Evolutionary conservation across 2,888 invertebrate genomes (phyloP), one percentile per base, ranked within the genome.

Genomic region (Drosophila atripex): DNA sequence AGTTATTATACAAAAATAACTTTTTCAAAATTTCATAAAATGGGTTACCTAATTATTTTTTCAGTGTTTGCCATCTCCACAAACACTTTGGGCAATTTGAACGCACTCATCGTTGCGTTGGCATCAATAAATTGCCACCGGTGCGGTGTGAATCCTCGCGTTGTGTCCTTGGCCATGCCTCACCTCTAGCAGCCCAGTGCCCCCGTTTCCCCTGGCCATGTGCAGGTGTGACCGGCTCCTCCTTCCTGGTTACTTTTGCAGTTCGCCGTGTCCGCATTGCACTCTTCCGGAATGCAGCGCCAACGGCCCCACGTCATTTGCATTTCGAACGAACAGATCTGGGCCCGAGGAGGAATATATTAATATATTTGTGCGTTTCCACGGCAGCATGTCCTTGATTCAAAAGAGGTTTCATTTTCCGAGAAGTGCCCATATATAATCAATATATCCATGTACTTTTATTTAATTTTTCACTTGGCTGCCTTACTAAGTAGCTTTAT

Each of bases 51-150:
- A 18, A 23, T 23, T 23, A n/a, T 35, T n/a, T 0, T 1, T 8
- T 1, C 59, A 59, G 59, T 64, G 63, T 5, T 23, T 1, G 1
- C 3, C 25, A 11, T 14, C 28, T 11, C 16, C 23, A 23, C 53
- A 14, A 11, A 23, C 35, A 30, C 65, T 64, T 39, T 28, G 46
- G 65, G 64, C 64, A 68, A 56, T 69, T 68, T 55, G 55, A 50
- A 50, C 49, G 68, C 68, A 55, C 50, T 66, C 68, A 55, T 52
- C 56, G 46, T 30, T 46, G 69, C 32, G 51, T 51, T 69, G 70
- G 57, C 58, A 57, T 68, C 58, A 51, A 57, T 69, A 64, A 64
- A 64, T 64, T 64, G 65, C 51, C 64, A 52, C 51, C 16, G 38
- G 11, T 8, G 51, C 51, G 64, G 45, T 41, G 51, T 32, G 68